Evolutionary conservation across 2,888 invertebrate species (phyloP), one percentile per base, ranked within the genome.

Genomic region (Drosophila picticornis): DNA sequence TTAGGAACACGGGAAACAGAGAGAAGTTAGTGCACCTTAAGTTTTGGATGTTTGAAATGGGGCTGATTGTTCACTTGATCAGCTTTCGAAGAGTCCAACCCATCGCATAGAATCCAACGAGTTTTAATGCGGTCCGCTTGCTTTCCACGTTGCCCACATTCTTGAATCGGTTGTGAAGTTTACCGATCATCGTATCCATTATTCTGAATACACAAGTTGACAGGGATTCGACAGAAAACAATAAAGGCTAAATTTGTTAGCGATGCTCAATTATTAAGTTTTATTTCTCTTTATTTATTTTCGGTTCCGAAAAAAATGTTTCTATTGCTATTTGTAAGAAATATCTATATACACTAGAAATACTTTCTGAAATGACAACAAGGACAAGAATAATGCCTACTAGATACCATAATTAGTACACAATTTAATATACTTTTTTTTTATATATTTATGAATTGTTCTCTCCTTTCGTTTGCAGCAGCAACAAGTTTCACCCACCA

Each of bases 401-500:
- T 57, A 19, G 43, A 52, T 66, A 10, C 11, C 22, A 22, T 22
- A 5, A 11, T n/a, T 43, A 11, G 6, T 2, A 43, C 9, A 34
- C 4, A 38, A 38, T 27, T 27, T 27, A n/a, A 31, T 36, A 1
- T n/a, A 29, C 29, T n/a, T 7, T n/a, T 38, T 19, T 32, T 27
- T 59, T n/a, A n/a, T n/a, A n/a, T n/a, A n/a, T n/a, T n/a, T n/a
- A n/a, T n/a, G n/a, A n/a, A n/a, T n/a, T 32, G 5, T 62, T n/a
- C 25, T 58, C n/a, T 52, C 55, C 16, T 11, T 64, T 51, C 70
- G n/a, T 76, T 87, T 57, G 31, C 57, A 57, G 31, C 79, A 90
- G 85, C 77, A 77, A 79, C 74, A 73, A 78, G 80, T 75, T 78
- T 77, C 71, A 83, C 90, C 90, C 88, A 88, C 86, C 84, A 83